phyloP scores from a whole-genome alignment of 2,888 invertebrate genomes.

The Alentia gelatinosa region DNA sequence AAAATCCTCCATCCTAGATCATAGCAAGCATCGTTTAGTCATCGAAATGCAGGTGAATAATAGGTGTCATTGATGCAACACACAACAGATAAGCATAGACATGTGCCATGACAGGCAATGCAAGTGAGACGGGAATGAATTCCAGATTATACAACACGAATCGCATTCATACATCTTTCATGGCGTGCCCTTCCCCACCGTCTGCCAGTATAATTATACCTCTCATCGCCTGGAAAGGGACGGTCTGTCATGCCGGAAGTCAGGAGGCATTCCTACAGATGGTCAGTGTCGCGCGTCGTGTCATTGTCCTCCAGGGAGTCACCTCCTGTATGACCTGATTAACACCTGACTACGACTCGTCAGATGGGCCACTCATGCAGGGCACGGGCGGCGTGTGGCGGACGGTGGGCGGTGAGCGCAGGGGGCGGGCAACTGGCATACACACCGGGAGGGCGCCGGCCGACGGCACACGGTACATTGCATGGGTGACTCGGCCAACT shows the following conservation, averaged over 20 bases:
- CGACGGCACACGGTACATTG: too few relatives aligned
- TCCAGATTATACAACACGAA: neutral
- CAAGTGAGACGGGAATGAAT: neutral
- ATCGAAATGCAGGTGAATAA: too few relatives aligned
- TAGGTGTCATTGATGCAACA: too few relatives aligned
- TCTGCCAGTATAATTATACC: neutral
- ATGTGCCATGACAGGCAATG: too few relatives aligned
- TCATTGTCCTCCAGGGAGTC: constrained; percentile 3
- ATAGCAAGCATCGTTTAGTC: too few relatives aligned
- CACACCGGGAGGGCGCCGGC: too few relatives aligned
- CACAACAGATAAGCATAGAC: too few relatives aligned
- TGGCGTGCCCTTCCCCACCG: neutral
- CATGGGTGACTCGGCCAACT: too few relatives aligned
- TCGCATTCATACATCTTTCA: neutral
- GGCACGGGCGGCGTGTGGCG: neutral
- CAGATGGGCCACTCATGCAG: neutral
- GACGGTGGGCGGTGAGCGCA: neutral
- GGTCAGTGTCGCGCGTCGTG: neutral
- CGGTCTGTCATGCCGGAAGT: neutral
- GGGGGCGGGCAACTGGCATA: neutral
- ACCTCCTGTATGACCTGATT: constrained; percentile 1
- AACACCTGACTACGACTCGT: neutral
- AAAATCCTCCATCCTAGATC: too few relatives aligned
- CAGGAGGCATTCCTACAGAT: neutral
- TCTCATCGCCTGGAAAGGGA: neutral